Percentiles rank a stretch among this genome's conserved stretches.
These are phyloP conservation scores for Dendrolimus punctatus DNA, from an alignment of 1,140 invertebrate genomes.

Conservation along the genomic window DNA sequence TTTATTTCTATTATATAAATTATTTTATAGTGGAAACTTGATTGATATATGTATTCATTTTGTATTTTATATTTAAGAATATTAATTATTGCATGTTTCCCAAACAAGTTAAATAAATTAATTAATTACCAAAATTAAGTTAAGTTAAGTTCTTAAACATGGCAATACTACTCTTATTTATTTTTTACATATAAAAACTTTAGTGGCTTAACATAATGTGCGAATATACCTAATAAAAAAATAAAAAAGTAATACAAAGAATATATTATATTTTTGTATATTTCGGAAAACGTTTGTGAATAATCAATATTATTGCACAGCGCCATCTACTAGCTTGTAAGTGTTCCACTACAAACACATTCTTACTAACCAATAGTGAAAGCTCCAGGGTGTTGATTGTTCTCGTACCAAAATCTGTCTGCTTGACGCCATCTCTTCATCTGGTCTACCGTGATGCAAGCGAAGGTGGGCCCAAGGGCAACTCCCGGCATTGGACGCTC, in stretches of 20 bases:
- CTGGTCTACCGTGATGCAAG: constrained; percentile 84
- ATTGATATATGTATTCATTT: too few relatives aligned
- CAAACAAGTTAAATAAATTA: neutral
- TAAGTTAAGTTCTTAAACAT: neutral
- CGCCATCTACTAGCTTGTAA: too few relatives aligned
- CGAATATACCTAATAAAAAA: too few relatives aligned
- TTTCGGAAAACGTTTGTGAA: too few relatives aligned
- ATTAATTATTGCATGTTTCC: too few relatives aligned
- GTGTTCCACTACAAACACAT: neutral
- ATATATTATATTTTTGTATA: too few relatives aligned
- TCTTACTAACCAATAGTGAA: constrained; percentile 53
- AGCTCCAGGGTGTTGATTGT: constrained; percentile 70
- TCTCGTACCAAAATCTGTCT: constrained; percentile 81
- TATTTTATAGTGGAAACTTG: too few relatives aligned
- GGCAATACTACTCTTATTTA: neutral
- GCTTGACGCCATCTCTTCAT: constrained; percentile 77
- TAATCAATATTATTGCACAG: too few relatives aligned
- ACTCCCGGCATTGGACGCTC: constrained; percentile 76
- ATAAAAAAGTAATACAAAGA: too few relatives aligned
- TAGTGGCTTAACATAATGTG: neutral
- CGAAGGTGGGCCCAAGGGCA: constrained; percentile 83
- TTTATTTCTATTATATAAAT: too few relatives aligned
- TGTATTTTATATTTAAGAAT: too few relatives aligned
- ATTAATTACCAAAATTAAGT: neutral
- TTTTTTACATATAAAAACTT: neutral